Evolutionary conservation across 2,113 vertebrate genomes (phyloP).

Genomic region (Acinonyx jubatus): DNA sequence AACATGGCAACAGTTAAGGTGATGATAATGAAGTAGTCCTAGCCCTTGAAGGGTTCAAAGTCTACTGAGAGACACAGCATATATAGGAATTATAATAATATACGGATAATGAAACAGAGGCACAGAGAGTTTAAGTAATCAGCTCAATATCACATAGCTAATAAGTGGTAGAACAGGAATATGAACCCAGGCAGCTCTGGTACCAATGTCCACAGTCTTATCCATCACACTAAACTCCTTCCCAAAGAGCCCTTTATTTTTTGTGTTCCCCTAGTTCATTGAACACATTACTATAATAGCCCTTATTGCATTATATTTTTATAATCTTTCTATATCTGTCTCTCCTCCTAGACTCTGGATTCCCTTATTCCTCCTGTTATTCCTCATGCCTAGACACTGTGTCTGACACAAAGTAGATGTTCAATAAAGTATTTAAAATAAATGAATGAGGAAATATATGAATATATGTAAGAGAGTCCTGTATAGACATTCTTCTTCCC

Average conservation of each 20-base stretch:
- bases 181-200: neutral
- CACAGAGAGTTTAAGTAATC: slow-evolving; percentile 23
- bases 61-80: neutral
- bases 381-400: neutral
- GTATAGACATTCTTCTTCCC: neutral
- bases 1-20: slow-evolving; percentile 8
- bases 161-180: neutral
- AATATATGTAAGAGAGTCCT: neutral
- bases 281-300: neutral
- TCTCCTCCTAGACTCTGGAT: neutral
- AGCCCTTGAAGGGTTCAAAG: neutral
- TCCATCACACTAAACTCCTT: neutral
- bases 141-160: slow-evolving; percentile 23
- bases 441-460: slow-evolving; percentile 43
- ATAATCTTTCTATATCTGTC: neutral
- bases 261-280: neutral
- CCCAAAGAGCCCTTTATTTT: neutral
- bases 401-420: neutral
- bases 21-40: neutral
- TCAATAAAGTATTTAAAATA: slow-evolving; percentile 46
- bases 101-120: slow-evolving; percentile 14
- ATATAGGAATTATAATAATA: slow-evolving; percentile 10
- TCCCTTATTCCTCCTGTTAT: neutral
- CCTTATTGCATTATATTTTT: slow-evolving; percentile 21
- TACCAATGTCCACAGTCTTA: neutral